Evolutionary conservation across 2,797 vertebrate species (phyloP).

Genomic region (Sebastes hubbsi): DNA sequence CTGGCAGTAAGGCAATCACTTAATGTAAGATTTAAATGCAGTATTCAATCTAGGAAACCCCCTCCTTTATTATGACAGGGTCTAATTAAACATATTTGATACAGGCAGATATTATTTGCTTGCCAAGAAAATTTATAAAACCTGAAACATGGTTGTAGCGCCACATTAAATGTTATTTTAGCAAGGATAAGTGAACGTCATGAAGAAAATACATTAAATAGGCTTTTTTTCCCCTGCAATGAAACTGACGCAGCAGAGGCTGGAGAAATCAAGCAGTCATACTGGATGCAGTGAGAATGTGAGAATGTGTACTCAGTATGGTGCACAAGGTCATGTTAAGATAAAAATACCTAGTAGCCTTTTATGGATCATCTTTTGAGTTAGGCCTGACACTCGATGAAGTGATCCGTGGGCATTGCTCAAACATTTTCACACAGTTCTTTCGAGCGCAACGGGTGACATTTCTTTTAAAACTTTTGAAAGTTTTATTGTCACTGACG

Average conservation of each 20-base stretch:
- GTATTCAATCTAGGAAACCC: constrained; percentile 38
- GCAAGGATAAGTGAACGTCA: not conserved
- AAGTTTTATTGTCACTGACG: not conserved
- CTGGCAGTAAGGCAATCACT: constrained; percentile 44
- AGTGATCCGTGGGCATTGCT: constrained; percentile 37
- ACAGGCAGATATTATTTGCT: not conserved
- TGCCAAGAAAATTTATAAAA: not conserved
- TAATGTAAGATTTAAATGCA: constrained; percentile 51
- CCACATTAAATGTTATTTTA: not conserved
- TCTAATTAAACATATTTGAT: constrained; percentile 20
- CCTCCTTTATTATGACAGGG: constrained; percentile 9
- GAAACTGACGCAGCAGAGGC: constrained; percentile 26
- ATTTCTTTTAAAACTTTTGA: not conserved
- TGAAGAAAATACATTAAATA: not conserved
- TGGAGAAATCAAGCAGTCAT: constrained; percentile 43
- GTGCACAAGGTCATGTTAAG: constrained; percentile 78
- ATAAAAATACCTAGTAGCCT: constrained; percentile 85
- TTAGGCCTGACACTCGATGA: constrained; percentile 58
- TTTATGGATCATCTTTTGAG: constrained; percentile 81
- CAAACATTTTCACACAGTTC: constrained; percentile 28
- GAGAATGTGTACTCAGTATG: constrained; percentile 75
- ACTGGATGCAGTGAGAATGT: constrained; percentile 73
- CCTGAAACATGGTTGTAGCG: not conserved
- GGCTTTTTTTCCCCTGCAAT: constrained; percentile 1
- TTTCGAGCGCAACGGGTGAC: not conserved